Conservation (phyloP, 2,888 invertebrate species). For the Parnassius apollo region DNA sequence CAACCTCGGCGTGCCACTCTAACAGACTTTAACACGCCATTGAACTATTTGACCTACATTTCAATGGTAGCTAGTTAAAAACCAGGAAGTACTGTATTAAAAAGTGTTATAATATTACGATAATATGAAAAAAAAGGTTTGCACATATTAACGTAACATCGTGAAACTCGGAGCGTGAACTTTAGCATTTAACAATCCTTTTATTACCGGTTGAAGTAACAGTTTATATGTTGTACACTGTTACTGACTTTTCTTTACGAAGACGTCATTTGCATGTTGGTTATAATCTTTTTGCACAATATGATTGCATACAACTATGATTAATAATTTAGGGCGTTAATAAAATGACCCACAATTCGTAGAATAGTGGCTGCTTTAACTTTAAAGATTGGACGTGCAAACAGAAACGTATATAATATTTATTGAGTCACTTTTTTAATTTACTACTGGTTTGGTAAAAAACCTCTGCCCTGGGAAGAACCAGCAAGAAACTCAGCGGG, state of each 20-base stretch:
- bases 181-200: conserved; percentile 8
- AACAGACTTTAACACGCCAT: conserved; percentile 55
- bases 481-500: too few relatives aligned
- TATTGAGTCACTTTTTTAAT: too few relatives aligned
- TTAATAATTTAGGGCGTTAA: conserved; percentile 9
- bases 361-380: conserved; percentile 23
- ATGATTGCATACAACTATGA: not conserved
- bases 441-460: too few relatives aligned
- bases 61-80: conserved; percentile 19
- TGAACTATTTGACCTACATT: conserved; percentile 43
- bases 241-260: not conserved
- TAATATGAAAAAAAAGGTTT: conserved; percentile 1
- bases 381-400: conserved; percentile 37
- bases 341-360: not conserved
- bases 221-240: not conserved
- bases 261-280: not conserved
- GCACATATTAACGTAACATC: conserved; percentile 18
- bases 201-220: not conserved
- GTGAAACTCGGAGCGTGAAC: conserved; percentile 8
- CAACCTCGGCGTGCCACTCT: conserved; percentile 46
- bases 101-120: conserved; percentile 14
- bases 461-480: too few relatives aligned
- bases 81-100: conserved; percentile 28
- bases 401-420: too few relatives aligned
- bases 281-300: not conserved